These are phyloP conservation scores for Chaitophorus viminalis DNA, from an alignment of 2,888 invertebrate species.

Conservation along the genomic window DNA sequence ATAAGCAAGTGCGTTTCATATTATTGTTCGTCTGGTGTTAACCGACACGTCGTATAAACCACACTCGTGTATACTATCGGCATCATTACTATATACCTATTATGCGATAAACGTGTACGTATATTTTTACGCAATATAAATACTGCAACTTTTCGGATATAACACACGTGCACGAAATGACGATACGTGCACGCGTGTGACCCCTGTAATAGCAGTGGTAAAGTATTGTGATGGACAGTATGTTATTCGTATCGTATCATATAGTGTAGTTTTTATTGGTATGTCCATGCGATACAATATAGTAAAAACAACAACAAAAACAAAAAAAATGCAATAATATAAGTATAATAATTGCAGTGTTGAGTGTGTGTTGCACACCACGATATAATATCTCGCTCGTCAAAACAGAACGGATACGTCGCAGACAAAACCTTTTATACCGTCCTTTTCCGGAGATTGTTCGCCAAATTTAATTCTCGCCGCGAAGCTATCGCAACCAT, in stretches of 20 bases:
- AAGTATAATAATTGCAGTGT: no score
- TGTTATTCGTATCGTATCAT: no score
- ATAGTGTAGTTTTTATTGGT: no score
- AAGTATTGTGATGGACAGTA: not conserved
- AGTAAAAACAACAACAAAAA: no score
- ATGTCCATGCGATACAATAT: no score
- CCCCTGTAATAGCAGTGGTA: no score
- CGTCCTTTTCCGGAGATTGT: slow-evolving; percentile 37
- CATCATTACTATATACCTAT: not conserved
- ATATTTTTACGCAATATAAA: no score
- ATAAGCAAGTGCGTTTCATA: not conserved
- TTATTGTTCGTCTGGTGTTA: not conserved
- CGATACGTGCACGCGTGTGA: not conserved
- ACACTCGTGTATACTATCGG: not conserved
- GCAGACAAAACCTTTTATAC: not conserved
- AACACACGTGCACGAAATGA: not conserved
- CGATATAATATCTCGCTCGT: not conserved
- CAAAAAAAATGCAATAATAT: no score
- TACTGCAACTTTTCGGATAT: no score
- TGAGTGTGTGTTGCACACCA: no score
- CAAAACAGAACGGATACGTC: not conserved
- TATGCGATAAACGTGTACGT: not conserved
- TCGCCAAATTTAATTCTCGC: not conserved
- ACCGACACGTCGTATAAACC: not conserved
- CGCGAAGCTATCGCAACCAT: not conserved